A percentile compares a stretch with the other conserved stretches of the same genome.
phyloP scores from a whole-genome alignment of 2,888 invertebrate species.

The Apotomis capreana region DNA sequence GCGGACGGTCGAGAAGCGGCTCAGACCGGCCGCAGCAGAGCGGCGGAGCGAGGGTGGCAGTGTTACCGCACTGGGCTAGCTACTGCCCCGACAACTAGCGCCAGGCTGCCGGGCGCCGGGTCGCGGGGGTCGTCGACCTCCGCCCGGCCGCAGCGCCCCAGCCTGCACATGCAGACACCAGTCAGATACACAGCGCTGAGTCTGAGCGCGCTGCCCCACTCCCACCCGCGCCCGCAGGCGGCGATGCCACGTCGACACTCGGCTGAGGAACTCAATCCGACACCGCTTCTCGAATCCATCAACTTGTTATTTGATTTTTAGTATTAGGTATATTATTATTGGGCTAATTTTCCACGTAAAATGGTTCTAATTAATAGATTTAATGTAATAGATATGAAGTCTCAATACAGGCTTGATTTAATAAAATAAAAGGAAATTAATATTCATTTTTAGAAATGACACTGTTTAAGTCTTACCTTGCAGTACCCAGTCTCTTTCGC shows the following conservation, averaged over 20 bases:
- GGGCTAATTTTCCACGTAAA: constrained; percentile 15
- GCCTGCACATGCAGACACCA: constrained; percentile 81
- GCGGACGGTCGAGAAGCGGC: constrained; percentile 72
- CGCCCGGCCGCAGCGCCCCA: constrained; percentile 71
- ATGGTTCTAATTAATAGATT: constrained; percentile 19
- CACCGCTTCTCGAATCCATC: constrained; percentile 69
- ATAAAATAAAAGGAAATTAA: constrained; percentile 37
- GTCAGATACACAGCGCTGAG: constrained; percentile 54
- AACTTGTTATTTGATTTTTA: constrained; percentile 42
- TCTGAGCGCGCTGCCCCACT: constrained; percentile 43
- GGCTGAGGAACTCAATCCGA: constrained; percentile 61
- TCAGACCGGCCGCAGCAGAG: constrained; percentile 75
- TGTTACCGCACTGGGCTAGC: constrained; percentile 50
- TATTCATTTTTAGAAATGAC: constrained; percentile 29
- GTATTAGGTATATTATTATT: constrained; percentile 33
- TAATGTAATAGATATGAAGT: constrained; percentile 27
- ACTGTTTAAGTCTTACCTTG: constrained; percentile 84
- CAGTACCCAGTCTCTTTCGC: constrained; percentile 96
- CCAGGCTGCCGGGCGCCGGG: constrained; percentile 58
- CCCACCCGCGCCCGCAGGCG: constrained; percentile 45
- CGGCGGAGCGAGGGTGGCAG: constrained; percentile 45
- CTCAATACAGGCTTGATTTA: constrained; percentile 11
- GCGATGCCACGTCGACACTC: constrained; percentile 46
- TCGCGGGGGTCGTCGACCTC: constrained; percentile 53
- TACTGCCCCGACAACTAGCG: constrained; percentile 68